Conservation (phyloP, 2,888 invertebrate species). For the Timandra comae region DNA sequence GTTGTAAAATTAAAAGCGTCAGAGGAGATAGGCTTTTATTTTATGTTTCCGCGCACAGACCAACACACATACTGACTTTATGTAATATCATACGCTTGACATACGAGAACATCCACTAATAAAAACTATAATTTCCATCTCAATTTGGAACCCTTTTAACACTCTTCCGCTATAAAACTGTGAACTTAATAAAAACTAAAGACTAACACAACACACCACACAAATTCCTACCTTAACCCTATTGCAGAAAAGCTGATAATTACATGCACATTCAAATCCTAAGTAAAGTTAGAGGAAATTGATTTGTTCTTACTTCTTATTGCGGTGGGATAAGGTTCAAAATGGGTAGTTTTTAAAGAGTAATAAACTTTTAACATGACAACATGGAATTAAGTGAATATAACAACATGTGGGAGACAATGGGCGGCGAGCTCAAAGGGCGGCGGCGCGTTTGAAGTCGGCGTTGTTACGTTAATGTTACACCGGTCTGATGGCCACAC, state of each 20-base stretch:
- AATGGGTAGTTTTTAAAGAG: slow-evolving; percentile 26
- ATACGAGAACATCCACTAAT: slow-evolving; percentile 30
- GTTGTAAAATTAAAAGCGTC: too few relatives aligned
- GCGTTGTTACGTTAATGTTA: slow-evolving; percentile 53
- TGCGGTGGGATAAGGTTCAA: slow-evolving; percentile 30
- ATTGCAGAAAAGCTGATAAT: too few relatives aligned
- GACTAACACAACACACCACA: neutral
- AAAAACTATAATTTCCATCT: slow-evolving; percentile 40
- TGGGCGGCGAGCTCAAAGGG: slow-evolving; percentile 57
- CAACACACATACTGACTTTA: neutral
- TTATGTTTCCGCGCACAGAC: too few relatives aligned
- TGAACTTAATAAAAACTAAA: slow-evolving; percentile 26
- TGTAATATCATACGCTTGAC: slow-evolving; percentile 5
- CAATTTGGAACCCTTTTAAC: slow-evolving; percentile 49
- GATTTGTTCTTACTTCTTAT: too few relatives aligned
- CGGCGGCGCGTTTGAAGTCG: slow-evolving; percentile 57
- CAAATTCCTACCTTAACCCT: too few relatives aligned
- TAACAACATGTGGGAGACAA: slow-evolving; percentile 70
- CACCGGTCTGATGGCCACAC: slow-evolving; percentile 41
- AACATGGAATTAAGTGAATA: slow-evolving; percentile 67
- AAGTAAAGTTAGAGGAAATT: too few relatives aligned
- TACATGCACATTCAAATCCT: too few relatives aligned
- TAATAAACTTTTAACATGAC: slow-evolving; percentile 71
- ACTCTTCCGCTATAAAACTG: slow-evolving; percentile 51
- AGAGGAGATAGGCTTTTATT: too few relatives aligned